Percentiles rank a stretch among this genome's conserved stretches.
These are phyloP conservation scores for Silurus aristotelis DNA, from an alignment of 2,797 vertebrate species.

Conservation along the genomic window DNA sequence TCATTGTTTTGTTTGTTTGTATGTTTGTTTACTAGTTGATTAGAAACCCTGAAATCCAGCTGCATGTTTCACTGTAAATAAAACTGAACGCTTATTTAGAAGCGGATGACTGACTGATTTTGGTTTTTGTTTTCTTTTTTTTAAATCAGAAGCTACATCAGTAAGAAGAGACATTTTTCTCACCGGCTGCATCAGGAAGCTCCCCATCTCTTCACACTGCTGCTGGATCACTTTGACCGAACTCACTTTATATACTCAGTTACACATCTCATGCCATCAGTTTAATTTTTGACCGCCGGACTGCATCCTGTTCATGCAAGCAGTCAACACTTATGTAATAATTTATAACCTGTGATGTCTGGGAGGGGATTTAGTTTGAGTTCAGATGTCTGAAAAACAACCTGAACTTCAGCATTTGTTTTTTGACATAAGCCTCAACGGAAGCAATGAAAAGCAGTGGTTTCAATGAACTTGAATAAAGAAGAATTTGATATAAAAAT, in stretches of 20 bases:
- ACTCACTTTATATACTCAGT: constrained; percentile 42
- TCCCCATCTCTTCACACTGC: constrained; percentile 62
- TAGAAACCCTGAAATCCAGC: background rate
- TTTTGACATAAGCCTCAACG: no score
- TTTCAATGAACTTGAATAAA: no score
- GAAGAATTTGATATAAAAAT: no score
- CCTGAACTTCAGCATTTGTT: no score
- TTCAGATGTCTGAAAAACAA: background rate
- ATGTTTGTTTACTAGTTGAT: background rate
- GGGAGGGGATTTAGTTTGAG: background rate
- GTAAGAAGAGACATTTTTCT: constrained; percentile 25
- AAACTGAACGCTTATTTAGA: background rate
- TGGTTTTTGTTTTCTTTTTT: no score
- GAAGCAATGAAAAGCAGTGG: no score
- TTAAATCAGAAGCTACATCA: no score
- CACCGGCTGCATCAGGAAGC: constrained; percentile 69
- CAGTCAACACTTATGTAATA: background rate
- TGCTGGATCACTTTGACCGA: constrained; percentile 11
- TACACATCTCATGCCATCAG: constrained; percentile 57
- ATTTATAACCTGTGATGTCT: background rate
- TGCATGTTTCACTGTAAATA: background rate
- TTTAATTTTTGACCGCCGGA: constrained; percentile 68
- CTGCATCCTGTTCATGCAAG: background rate
- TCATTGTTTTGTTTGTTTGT: background rate
- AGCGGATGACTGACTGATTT: background rate